Percentiles rank a stretch among this genome's conserved stretches.
These are phyloP conservation scores for Camponotus vicinus DNA, from an alignment of 1,140 invertebrate species.

Conservation along the genomic window DNA sequence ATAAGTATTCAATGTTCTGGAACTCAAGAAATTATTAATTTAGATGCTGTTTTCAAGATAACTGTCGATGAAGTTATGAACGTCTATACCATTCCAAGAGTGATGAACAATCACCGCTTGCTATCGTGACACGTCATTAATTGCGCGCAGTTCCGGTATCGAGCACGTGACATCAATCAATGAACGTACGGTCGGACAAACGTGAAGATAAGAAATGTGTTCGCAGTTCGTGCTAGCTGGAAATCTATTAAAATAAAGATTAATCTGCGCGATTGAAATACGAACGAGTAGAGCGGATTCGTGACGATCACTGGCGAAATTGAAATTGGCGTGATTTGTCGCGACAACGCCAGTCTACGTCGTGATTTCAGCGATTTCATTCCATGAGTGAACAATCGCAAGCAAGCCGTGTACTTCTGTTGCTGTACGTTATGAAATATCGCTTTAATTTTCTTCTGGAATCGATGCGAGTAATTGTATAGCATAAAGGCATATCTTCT, in stretches of 20 bases:
- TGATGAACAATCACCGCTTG: slow-evolving; percentile 1
- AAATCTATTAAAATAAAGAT: slow-evolving; percentile 55
- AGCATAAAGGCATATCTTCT: not conserved
- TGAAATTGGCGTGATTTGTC: slow-evolving; percentile 55
- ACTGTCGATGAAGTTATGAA: not conserved
- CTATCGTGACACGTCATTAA: slow-evolving; percentile 45
- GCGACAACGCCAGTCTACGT: slow-evolving; percentile 16
- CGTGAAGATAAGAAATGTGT: slow-evolving; percentile 42
- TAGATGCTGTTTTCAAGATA: not conserved
- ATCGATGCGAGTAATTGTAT: not conserved
- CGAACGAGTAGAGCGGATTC: slow-evolving; percentile 27
- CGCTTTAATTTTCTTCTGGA: slow-evolving; percentile 20
- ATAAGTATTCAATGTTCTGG: not conserved
- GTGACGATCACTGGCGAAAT: slow-evolving; percentile 44
- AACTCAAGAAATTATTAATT: not conserved
- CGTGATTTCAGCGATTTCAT: slow-evolving; percentile 49
- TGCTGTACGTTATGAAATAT: slow-evolving; percentile 36
- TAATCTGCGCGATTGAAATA: slow-evolving; percentile 44
- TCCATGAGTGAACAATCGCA: slow-evolving; percentile 46
- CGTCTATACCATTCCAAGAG: not conserved
- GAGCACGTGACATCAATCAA: slow-evolving; percentile 47
- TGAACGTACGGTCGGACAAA: slow-evolving; percentile 32
- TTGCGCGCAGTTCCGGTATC: slow-evolving; percentile 5
- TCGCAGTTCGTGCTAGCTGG: slow-evolving; percentile 19
- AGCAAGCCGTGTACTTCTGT: slow-evolving; percentile 21